Conservation (phyloP, 2,797 vertebrate genomes). For the Pseudochromis fuscus region DNA sequence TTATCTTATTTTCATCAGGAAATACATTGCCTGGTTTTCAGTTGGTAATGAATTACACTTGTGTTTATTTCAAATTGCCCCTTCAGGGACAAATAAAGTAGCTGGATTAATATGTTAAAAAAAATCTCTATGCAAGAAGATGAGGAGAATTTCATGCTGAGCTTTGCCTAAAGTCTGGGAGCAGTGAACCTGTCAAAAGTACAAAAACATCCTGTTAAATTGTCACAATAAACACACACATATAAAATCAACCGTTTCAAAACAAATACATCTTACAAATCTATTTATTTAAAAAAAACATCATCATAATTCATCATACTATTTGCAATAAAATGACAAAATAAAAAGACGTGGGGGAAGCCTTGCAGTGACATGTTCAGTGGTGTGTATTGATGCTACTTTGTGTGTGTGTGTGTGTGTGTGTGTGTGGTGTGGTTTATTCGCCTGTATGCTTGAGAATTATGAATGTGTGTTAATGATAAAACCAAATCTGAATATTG, state of each 20-base stretch:
- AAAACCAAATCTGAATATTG: constrained; percentile 16
- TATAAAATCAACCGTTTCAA: not conserved
- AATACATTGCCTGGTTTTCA: too few species aligned
- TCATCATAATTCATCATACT: constrained; percentile 58
- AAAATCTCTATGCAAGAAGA: too few species aligned
- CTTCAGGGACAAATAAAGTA: too few species aligned
- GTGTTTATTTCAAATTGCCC: too few species aligned
- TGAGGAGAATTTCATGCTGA: too few species aligned
- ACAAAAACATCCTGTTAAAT: not conserved
- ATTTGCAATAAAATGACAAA: constrained; percentile 55
- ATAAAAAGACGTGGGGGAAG: constrained; percentile 51
- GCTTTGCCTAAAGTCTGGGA: not conserved
- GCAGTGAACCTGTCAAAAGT: not conserved
- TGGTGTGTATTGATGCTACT: constrained; percentile 32
- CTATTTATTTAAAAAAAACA: constrained; percentile 77
- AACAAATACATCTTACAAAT: constrained; percentile 71
- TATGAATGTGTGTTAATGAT: too few species aligned
- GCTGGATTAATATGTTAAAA: too few species aligned
- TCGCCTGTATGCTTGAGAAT: constrained; percentile 8
- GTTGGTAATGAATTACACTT: too few species aligned
- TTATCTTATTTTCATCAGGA: too few species aligned
- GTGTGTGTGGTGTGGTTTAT: not conserved
- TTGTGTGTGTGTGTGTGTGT: not conserved
- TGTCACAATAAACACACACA: constrained; percentile 6
- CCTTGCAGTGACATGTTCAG: constrained; percentile 42